phyloP scores from a whole-genome alignment of 1,140 invertebrate genomes.

The Vollenhovia emeryi region DNA sequence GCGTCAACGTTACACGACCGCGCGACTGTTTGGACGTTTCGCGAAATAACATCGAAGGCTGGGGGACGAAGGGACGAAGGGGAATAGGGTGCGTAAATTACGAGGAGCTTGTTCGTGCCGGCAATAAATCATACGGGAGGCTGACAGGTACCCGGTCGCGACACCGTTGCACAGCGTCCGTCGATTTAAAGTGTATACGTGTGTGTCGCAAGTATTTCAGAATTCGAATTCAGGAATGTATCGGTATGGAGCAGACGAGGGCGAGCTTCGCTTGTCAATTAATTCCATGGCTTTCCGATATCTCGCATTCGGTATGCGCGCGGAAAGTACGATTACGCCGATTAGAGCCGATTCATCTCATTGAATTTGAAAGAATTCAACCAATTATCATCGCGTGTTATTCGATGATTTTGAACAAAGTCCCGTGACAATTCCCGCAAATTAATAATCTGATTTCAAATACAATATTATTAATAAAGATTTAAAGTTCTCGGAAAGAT shows the following conservation, averaged over 20 bases:
- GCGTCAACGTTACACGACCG: constrained; percentile 52
- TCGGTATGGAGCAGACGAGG: not conserved
- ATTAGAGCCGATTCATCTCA: not conserved
- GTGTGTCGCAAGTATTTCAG: constrained; percentile 49
- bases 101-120: constrained; percentile 57
- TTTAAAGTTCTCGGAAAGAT: not conserved
- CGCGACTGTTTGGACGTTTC: constrained; percentile 62
- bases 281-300: constrained; percentile 39
- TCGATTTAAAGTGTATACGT: constrained; percentile 70
- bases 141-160: constrained; percentile 65
- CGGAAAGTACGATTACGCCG: not conserved
- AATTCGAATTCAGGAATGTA: constrained; percentile 43
- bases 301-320: not conserved
- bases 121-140: constrained; percentile 69
- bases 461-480: not conserved
- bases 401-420: not conserved
- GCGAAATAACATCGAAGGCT: constrained; percentile 61
- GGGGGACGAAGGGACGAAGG: constrained; percentile 33
- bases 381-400: not conserved
- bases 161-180: constrained; percentile 62
- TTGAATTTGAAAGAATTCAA: not conserved
- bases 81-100: constrained; percentile 70
- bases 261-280: constrained; percentile 41
- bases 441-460: not conserved
- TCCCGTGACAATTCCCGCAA: not conserved